Base-by-base conservation (phyloP, 2,113 vertebrate species). In the Coryphaenoides rupestris region DNA sequence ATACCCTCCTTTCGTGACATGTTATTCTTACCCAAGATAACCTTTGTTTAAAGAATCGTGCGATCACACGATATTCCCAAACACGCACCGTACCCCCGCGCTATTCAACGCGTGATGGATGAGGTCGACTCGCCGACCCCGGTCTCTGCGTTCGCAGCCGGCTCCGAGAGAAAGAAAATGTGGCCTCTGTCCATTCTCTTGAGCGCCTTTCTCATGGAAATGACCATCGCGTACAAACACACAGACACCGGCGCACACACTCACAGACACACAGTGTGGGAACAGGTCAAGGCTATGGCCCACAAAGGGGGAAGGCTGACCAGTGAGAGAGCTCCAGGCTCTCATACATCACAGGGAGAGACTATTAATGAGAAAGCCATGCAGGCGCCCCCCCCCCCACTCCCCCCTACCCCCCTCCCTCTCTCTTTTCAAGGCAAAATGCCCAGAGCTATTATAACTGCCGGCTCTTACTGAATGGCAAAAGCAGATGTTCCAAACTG, bases 141-240 rank as follows among this genome's bases (percentile, higher is more conserved):
- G 59, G n/a, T n/a, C 72, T 62, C 74, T 14, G 19, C 26, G 16
- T 79, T 75, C 80, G 68, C 68, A 77, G 72, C 53, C 47, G 46
- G 53, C 68, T 71, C 58, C 50, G 24, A 76, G 33, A 81, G 73
- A 63, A 62, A 65, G 62, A 78, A 80, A 73, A 75, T 19, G 52
- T 2, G 60, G 79, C 81, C 78, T 82, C 67, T 66, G 77, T 87
- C 75, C 80, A 86, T 90, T 89, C 72, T 84, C 66, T 63, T 19
- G 58, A 1, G 60, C 47, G 72, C 64, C 56, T 81, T 90, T 90
- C 79, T 89, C 69, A 90, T 89, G 87, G 85, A 87, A 88, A 90
- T 90, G 60, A 66, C 71, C 4, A 1, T 19, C 14, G 1, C 10
- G 21, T 64, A 61, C 23, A 22, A 58, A 49, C 70, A 55, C 65